Base-by-base conservation (phyloP, 1,140 invertebrate species). In the Saccostrea cuccullata region DNA sequence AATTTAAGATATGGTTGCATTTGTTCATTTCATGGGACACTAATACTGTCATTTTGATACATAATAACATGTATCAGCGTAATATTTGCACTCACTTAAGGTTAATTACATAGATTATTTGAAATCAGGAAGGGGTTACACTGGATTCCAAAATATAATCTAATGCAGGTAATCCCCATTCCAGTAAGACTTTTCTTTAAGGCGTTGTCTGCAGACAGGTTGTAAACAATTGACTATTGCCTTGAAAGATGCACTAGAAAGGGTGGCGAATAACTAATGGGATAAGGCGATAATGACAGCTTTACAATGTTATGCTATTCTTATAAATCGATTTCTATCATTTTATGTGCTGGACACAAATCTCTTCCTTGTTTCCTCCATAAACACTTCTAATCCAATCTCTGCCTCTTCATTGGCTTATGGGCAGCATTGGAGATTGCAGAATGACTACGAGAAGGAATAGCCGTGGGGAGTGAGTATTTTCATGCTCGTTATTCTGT, bases 301-400 rank as follows among this genome's bases (percentile, higher is more conserved):
- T 67, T 67, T 67, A 67, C 60, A 67, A 67, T 23, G 60, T n/a
- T 67, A 67, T 13, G 70, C 26, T 30, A 77, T 15, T 30, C 23
- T 23, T 40, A 30, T 26, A 77, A 77, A 77, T 77, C 70, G 70
- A 77, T 77, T 77, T 77, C 12, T 36, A 40, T 77, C 11, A 26
- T 77, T 77, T 77, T 30, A 77, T 77, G 36, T 77, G 70, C 70
- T 23, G 70, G 23, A 30, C 70, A 77, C 70, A 77, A 77, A 77
- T 77, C 70, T 36, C 70, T 77, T 77, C 70, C 70, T 77, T 30
- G 13, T 77, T 77, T 77, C 70, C 26, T 77, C 30, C 11, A 36
- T 36, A 77, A 30, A 77, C 26, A 77, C 70, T 77, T 77, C 26
- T 26, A 36, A 77, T 77, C 70, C 30, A 15, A 30, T 8, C 26